A percentile compares a stretch with the other conserved stretches of the same genome.
Evolutionary conservation across 2,113 vertebrate species (phyloP).

Genomic region (Globicephala melas): DNA sequence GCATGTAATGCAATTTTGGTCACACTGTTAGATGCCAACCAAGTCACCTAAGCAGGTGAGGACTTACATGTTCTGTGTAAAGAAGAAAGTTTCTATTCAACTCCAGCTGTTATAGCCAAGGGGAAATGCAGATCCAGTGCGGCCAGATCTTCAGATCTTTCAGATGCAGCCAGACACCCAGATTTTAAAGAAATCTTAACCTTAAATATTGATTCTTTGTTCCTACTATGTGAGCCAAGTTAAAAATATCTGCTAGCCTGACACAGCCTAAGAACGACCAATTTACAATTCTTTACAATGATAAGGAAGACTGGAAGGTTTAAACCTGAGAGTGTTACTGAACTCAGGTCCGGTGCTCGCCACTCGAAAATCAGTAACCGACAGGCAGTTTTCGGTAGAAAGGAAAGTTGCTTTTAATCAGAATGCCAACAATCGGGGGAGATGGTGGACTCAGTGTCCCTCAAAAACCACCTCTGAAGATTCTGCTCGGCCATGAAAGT

Average conservation of each 20-base stretch:
- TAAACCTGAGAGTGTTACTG: neutral
- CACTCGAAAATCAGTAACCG: neutral
- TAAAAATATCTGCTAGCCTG: neutral
- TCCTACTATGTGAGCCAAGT: neutral
- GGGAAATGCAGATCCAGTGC: neutral
- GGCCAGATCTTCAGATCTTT: neutral
- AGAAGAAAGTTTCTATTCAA: neutral
- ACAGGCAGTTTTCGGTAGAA: neutral
- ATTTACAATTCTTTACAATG: neutral
- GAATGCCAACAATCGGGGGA: neutral
- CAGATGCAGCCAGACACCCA: neutral
- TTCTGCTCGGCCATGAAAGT: neutral
- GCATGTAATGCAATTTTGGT: neutral
- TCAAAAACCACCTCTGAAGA: neutral
- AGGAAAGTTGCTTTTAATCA: neutral
- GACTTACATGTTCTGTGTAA: neutral
- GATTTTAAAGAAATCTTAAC: constrained; percentile 4
- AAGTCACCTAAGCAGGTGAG: neutral
- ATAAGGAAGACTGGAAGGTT: neutral
- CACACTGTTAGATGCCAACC: neutral
- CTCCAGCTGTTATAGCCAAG: neutral
- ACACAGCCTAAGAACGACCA: too few species aligned
- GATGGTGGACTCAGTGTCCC: neutral
- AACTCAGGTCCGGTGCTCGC: neutral
- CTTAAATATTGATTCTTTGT: neutral